Conservation (phyloP, 1,140 invertebrate species). For the Bombus pascuorum region DNA sequence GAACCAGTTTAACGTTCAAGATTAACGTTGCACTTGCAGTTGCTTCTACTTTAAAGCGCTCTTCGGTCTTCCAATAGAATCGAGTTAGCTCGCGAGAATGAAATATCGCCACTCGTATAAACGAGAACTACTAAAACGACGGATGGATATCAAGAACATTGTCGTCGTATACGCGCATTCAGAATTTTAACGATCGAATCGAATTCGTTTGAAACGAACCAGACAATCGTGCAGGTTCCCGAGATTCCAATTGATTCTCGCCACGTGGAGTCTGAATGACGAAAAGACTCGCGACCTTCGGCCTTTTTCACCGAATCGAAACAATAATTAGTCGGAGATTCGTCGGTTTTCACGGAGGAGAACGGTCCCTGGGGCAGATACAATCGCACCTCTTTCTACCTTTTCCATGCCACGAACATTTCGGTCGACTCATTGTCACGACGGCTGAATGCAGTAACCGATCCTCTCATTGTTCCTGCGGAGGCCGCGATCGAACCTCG, state of each 20-base stretch:
- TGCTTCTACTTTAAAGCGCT: background rate
- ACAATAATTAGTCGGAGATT: conserved; percentile 32
- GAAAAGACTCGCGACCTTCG: background rate
- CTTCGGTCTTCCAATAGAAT: background rate
- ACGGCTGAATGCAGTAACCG: conserved; percentile 34
- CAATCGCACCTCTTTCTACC: conserved; percentile 35
- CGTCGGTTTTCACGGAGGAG: background rate
- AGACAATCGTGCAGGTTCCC: background rate
- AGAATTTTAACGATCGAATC: background rate
- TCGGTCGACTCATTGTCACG: conserved; percentile 26
- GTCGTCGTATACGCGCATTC: background rate
- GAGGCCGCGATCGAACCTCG: conserved; percentile 21
- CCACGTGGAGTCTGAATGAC: background rate
- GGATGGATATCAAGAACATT: background rate
- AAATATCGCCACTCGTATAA: background rate
- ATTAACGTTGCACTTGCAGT: background rate
- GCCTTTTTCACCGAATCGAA: background rate
- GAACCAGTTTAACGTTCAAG: background rate
- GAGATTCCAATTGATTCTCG: too few relatives aligned
- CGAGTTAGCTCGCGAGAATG: background rate
- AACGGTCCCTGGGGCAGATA: background rate
- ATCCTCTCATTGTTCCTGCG: conserved; percentile 52
- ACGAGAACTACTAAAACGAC: background rate
- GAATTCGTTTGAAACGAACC: background rate
- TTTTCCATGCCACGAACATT: conserved; percentile 33